Evolutionary conservation across 2,888 invertebrate genomes (phyloP).

Genomic region (Ligdia adustata): DNA sequence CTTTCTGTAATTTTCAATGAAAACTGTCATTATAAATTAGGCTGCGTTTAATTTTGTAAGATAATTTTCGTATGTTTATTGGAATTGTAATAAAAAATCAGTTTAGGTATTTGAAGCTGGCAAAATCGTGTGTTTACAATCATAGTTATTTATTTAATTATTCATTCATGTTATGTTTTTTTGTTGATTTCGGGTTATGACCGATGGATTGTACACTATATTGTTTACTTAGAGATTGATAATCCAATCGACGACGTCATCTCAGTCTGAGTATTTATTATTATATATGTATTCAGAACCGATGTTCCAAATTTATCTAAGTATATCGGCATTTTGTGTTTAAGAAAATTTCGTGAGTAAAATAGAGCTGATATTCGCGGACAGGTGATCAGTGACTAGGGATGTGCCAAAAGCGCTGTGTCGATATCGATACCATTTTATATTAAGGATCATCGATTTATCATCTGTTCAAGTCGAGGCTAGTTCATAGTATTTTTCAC

Average conservation of each 20-base stretch:
- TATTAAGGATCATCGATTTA: conserved; percentile 75
- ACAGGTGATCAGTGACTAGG: conserved; percentile 29
- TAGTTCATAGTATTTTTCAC: conserved; percentile 52
- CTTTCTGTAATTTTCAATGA: conserved; percentile 13
- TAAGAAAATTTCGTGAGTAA: conserved; percentile 5
- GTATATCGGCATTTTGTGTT: neutral
- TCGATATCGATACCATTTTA: conserved; percentile 58
- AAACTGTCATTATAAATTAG: no score
- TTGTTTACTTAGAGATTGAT: conserved; percentile 17
- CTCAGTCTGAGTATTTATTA: neutral
- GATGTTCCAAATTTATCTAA: neutral
- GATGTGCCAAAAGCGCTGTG: conserved; percentile 41
- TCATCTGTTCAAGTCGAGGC: conserved; percentile 59
- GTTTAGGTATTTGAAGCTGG: no score
- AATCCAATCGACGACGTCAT: conserved; percentile 10
- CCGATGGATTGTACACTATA: conserved; percentile 25
- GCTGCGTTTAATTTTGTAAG: no score
- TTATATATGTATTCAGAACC: neutral
- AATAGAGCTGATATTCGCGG: conserved; percentile 15
- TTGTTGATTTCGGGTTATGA: conserved; percentile 33
- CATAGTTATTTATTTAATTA: conserved; percentile 5
- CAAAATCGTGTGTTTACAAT: no score
- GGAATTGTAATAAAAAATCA: no score
- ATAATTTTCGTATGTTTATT: no score
- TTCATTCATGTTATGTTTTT: conserved; percentile 24